phyloP scores from a whole-genome alignment of 2,888 invertebrate species.

The Athalia cordata region DNA sequence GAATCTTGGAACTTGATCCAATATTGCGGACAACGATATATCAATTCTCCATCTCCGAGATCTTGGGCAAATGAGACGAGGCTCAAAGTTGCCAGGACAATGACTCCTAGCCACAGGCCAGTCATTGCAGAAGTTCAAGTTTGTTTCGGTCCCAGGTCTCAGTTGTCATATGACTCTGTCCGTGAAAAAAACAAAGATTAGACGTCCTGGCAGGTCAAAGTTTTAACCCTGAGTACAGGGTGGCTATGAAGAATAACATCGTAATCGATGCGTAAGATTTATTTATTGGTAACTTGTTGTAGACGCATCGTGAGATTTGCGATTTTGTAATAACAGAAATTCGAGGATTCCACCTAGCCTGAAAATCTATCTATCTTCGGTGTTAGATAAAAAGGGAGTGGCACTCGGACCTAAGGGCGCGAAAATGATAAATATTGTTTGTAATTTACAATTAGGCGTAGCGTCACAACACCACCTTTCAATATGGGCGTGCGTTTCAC shows the following conservation, averaged over 20 bases:
- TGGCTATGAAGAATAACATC: no score
- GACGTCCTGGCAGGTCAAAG: no score
- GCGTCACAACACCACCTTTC: background rate
- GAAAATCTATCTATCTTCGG: background rate
- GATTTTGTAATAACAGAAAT: no score
- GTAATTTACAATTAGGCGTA: slow-evolving; percentile 21
- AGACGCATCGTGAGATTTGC: no score
- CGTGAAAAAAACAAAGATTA: no score
- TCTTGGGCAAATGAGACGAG: slow-evolving; percentile 55
- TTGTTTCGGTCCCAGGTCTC: background rate
- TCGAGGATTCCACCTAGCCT: background rate
- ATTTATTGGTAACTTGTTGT: no score
- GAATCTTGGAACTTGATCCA: slow-evolving; percentile 89
- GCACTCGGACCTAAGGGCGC: slow-evolving; percentile 22
- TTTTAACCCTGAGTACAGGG: no score
- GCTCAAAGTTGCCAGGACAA: background rate
- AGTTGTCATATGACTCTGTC: no score
- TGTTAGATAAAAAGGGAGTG: slow-evolving; percentile 21
- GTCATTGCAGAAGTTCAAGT: background rate
- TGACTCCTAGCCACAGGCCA: slow-evolving; percentile 7
- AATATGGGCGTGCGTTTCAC: background rate
- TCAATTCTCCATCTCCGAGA: slow-evolving; percentile 57
- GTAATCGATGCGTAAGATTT: no score
- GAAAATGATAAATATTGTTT: no score
- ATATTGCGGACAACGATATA: slow-evolving; percentile 84